phyloP scores from a whole-genome alignment of 2,797 vertebrate species.

The Sebastiscus tertius region DNA sequence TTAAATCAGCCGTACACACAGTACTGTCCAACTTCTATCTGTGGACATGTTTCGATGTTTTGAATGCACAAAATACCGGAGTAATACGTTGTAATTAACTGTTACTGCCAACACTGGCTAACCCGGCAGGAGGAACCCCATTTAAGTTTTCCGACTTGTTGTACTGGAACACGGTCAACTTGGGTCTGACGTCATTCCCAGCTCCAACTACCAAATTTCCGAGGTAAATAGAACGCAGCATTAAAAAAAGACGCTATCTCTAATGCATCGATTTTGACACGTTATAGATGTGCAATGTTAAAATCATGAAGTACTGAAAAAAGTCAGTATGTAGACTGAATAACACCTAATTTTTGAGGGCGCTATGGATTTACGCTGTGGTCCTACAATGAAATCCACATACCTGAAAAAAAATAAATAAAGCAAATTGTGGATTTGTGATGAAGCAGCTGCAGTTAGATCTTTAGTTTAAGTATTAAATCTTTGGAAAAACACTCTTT shows the following conservation, averaged over 20 bases:
- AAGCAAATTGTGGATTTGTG: background rate
- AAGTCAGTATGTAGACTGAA: background rate
- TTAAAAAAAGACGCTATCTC: too few relatives aligned
- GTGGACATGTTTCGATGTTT: too few relatives aligned
- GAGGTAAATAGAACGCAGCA: too few relatives aligned
- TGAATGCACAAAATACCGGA: too few relatives aligned
- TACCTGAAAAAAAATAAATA: background rate
- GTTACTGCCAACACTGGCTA: too few relatives aligned
- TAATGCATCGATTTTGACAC: background rate
- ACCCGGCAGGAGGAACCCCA: too few relatives aligned
- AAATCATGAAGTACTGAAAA: fast-evolving
- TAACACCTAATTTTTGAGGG: background rate
- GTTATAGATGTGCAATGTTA: fast-evolving
- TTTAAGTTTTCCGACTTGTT: too few relatives aligned
- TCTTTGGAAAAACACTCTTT: background rate
- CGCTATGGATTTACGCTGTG: background rate
- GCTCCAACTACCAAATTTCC: fast-evolving
- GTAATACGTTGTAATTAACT: too few relatives aligned
- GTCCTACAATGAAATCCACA: fast-evolving
- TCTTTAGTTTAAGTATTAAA: background rate
- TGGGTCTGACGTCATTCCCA: too few relatives aligned
- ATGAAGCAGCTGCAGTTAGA: background rate
- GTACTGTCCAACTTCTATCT: too few relatives aligned
- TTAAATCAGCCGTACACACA: too few relatives aligned
- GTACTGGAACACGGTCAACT: fast-evolving